Conservation (phyloP, 2,113 vertebrate genomes). For the Menidia beryllina region DNA sequence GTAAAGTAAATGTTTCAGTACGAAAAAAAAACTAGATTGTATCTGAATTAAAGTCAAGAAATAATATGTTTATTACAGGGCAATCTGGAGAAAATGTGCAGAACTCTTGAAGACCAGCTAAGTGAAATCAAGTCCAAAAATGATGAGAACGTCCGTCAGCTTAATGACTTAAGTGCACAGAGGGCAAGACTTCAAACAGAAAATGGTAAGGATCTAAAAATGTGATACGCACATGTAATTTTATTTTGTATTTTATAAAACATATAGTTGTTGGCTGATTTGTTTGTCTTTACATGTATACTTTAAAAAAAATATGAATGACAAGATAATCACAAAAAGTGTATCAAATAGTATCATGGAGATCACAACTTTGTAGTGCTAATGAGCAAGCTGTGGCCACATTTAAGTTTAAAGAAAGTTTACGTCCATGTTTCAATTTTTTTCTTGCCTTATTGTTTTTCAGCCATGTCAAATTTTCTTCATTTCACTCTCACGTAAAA, state of each 20-base stretch:
- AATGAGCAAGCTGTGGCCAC: neutral
- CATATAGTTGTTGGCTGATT: too few species aligned
- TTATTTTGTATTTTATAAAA: neutral
- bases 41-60: neutral
- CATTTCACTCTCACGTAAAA: too few species aligned
- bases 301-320: too few species aligned
- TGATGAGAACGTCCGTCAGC: conserved; percentile 73
- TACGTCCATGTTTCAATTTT: too few species aligned
- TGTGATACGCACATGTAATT: neutral
- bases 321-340: too few species aligned
- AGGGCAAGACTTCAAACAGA: conserved; percentile 71
- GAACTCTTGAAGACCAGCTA: conserved; percentile 90
- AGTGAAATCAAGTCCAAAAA: conserved; percentile 86
- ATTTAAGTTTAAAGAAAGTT: neutral
- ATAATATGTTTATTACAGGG: conserved; percentile 66
- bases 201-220: conserved; percentile 51
- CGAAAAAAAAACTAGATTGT: neutral
- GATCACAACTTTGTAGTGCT: neutral
- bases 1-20: conserved; percentile 44
- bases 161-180: conserved; percentile 64
- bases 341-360: neutral
- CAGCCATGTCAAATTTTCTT: too few species aligned
- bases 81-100: conserved; percentile 91
- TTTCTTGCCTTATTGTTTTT: too few species aligned
- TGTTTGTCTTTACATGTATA: too few species aligned